Evolutionary conservation across 2,113 vertebrate genomes (phyloP).

Genomic region (Peromyscus californicus): DNA sequence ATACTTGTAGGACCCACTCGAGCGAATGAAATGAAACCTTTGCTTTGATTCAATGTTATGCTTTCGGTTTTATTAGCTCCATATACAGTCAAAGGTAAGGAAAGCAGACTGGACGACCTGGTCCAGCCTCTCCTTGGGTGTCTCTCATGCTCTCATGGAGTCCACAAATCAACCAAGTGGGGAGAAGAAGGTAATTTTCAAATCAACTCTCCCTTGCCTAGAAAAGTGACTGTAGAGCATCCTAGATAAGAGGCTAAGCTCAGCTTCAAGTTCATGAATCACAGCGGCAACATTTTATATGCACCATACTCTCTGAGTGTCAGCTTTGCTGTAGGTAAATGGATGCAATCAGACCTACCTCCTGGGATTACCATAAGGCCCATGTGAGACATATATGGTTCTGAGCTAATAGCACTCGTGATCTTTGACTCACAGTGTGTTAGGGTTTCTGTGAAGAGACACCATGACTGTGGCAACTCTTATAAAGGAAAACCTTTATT

Average conservation of each 20-base stretch:
- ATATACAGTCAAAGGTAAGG: background rate
- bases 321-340: background rate
- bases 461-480: background rate
- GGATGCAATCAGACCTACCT: background rate
- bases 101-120: background rate
- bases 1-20: background rate
- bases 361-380: too few relatives aligned
- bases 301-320: background rate
- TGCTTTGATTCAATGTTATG: conserved; percentile 22
- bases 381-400: background rate
- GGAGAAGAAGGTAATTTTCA: background rate
- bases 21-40: background rate
- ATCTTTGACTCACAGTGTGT: background rate
- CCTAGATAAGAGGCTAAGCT: background rate
- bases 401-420: too few relatives aligned
- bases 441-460: background rate
- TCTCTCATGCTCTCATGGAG: background rate
- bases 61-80: conserved; percentile 53
- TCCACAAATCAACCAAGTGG: background rate
- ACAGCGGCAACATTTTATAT: background rate
- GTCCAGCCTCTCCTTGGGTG: background rate
- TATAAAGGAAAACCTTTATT: background rate
- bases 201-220: background rate
- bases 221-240: background rate
- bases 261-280: background rate